These are phyloP conservation scores for Paraplagusia blochii DNA, from an alignment of 2,113 vertebrate genomes.

Conservation along the genomic window DNA sequence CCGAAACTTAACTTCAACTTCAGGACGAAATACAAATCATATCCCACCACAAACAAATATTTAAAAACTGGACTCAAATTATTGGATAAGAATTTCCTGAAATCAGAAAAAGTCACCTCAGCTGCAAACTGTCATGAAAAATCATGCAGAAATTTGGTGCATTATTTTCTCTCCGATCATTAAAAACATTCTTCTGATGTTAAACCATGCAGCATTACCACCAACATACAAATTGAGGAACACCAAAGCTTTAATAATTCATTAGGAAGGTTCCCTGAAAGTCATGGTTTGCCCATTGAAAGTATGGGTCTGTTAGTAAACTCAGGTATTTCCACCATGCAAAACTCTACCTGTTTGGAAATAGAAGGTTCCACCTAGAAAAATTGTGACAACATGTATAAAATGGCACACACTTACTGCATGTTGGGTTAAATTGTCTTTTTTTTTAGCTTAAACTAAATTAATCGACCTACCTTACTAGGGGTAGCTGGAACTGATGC, in stretches of 20 bases:
- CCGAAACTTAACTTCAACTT: neutral
- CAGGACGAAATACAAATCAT: neutral
- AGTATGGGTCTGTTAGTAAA: conserved; percentile 41
- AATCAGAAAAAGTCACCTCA: too few relatives aligned
- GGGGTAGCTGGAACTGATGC: conserved; percentile 70
- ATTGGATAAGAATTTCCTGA: too few relatives aligned
- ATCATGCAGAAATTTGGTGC: too few relatives aligned
- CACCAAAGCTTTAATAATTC: neutral
- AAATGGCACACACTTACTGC: conserved; percentile 21
- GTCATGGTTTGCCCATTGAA: neutral
- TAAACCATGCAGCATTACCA: conserved; percentile 34
- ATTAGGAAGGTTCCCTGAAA: neutral
- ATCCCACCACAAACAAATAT: conserved; percentile 7
- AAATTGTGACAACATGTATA: conserved; percentile 38
- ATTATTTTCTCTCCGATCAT: too few relatives aligned
- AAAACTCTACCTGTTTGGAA: conserved; percentile 68
- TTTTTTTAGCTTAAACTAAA: neutral
- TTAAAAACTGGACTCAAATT: too few relatives aligned
- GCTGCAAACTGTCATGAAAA: too few relatives aligned
- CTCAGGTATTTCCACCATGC: conserved; percentile 44
- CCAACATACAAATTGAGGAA: neutral
- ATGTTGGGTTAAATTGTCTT: conserved; percentile 3
- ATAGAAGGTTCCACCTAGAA: conserved; percentile 58
- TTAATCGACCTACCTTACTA: conserved; percentile 81
- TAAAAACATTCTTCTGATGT: neutral